Conservation (phyloP, 2,797 vertebrate species). For the Thripadectes ignobilis region DNA sequence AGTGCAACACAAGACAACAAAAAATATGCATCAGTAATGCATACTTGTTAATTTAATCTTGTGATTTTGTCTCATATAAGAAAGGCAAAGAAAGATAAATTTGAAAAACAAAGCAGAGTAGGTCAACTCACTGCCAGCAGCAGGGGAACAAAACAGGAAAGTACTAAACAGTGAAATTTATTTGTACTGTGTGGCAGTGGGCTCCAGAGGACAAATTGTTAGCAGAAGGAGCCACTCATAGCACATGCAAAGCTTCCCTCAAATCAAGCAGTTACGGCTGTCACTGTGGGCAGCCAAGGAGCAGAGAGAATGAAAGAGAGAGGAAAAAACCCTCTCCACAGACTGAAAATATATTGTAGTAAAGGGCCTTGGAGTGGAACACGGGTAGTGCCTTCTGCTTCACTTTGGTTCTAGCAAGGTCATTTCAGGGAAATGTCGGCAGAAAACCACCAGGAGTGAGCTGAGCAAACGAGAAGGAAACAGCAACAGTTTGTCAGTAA, state of each 20-base stretch:
- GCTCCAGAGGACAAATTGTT: conserved; percentile 50
- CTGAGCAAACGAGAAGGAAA: not conserved
- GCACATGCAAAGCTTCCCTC: conserved; percentile 23
- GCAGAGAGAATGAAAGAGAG: not conserved
- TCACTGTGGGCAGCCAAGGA: conserved; percentile 10
- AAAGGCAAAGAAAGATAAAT: not conserved
- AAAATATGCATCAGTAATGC: not conserved
- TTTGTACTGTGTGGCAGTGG: conserved; percentile 4
- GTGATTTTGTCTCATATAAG: not conserved
- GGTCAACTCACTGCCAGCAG: conserved; percentile 20
- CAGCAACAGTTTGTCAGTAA: not conserved
- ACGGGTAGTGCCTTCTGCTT: not conserved
- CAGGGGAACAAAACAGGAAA: conserved; percentile 8
- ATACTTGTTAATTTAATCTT: not conserved
- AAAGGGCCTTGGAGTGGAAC: not conserved
- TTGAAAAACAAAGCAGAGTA: conserved; percentile 16
- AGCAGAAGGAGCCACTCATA: conserved; percentile 41
- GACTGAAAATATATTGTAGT: not conserved
- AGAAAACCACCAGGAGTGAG: not conserved
- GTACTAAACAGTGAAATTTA: conserved; percentile 32
- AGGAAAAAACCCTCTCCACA: not conserved
- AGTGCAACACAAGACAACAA: not conserved
- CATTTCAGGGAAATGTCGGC: not conserved
- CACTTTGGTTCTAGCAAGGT: not conserved
- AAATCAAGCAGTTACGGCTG: conserved; percentile 23